These are phyloP conservation scores for Cherax destructor DNA, from an alignment of 1,140 invertebrate genomes.

Conservation along the genomic window DNA sequence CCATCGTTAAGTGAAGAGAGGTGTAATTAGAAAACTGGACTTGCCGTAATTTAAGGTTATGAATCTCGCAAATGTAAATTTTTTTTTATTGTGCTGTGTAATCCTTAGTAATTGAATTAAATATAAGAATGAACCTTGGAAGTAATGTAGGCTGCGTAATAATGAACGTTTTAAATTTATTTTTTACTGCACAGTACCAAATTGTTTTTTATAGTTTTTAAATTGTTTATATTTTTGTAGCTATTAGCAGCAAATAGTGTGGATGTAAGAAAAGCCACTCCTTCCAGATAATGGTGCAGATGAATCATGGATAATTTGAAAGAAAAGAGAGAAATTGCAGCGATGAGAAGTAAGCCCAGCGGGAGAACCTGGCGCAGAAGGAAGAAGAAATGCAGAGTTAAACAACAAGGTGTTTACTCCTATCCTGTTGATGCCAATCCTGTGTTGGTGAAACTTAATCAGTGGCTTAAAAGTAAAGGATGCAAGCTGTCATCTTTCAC, in stretches of 20 bases:
- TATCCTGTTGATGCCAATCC: slow-evolving; percentile 19
- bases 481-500: not conserved
- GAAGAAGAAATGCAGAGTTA: not conserved
- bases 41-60: no score
- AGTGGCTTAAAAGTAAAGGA: slow-evolving; percentile 41
- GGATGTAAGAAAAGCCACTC: slow-evolving; percentile 15
- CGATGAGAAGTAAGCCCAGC: not conserved
- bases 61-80: no score
- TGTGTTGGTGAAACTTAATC: slow-evolving; percentile 21
- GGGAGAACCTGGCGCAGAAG: slow-evolving; percentile 42
- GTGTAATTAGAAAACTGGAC: no score
- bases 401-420: not conserved
- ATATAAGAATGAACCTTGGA: no score
- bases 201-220: no score
- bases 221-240: no score
- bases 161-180: no score
- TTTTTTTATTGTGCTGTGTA: no score
- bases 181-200: no score
- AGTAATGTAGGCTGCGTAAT: no score
- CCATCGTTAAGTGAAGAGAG: no score
- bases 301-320: slow-evolving; percentile 9
- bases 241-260: not conserved
- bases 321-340: not conserved
- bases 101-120: no score
- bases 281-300: slow-evolving; percentile 22